Base-by-base conservation (phyloP, 2,888 invertebrate species). In the Scaptomyza reducta region DNA sequence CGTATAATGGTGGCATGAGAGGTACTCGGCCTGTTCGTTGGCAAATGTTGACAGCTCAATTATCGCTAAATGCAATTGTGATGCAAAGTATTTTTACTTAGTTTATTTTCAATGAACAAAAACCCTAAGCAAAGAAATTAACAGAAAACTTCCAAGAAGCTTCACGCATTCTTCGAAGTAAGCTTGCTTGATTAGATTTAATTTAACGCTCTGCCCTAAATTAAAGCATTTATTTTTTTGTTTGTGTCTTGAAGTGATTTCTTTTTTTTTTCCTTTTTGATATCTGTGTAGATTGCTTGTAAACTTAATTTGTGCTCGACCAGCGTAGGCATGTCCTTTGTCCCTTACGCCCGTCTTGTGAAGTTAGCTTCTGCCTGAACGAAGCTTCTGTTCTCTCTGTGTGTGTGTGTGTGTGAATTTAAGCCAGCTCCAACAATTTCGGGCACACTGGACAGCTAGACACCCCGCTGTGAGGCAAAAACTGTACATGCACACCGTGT, bases 291-390 rank as follows among this genome's bases (percentile, higher is more conserved):
- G 57, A 54, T 60, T 66, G 54, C 59, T 53, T 62, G 25, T 54
- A 82, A 83, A 86, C 77, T 81, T 77, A 86, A 87, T 81, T 81
- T 81, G 77, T 57, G 65, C 56, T 53, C 14, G 53, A 64, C 44
- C 47, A 61, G 50, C 40, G 60, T 47, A 55, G 14, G 50, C 46
- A 53, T 55, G 64, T 42, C 51, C 5, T 25, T 18, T 66, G 46
- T 56, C 49, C 31, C 40, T 38, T 38, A 38, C 9, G 7, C 16
- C 14, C 14, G 16, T 40, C 38, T 9, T 22, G 40, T 53, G 14
- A 18, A 18, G 22, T 42, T 38, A 40, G 25, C 49, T 35, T 59
- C 35, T 69, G 66, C 29, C 66, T 49, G 58, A 44, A 14, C 58
- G 50, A 6, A 63, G 58, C 66, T 69, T 71, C 64, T 79, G 81